phyloP scores from a whole-genome alignment of 64 coral and sea anemone genomes.

The Stichodactyla mertensii region DNA sequence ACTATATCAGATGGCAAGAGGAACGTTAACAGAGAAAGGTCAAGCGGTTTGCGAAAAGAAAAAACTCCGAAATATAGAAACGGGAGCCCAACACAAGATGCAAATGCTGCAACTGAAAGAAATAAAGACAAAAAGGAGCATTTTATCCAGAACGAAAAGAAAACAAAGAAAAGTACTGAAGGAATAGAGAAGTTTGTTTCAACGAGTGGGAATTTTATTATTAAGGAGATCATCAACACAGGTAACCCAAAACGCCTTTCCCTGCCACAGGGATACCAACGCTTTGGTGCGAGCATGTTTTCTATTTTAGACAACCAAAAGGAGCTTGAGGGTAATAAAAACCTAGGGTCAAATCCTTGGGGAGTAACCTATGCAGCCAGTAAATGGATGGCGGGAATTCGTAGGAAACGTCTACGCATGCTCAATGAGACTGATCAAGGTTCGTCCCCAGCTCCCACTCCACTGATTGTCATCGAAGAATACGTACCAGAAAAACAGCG shows the following conservation, averaged over 20 bases:
- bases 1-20: neutral
- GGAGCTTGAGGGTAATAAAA: neutral
- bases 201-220: conserved; percentile 58
- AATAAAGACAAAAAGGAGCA: neutral
- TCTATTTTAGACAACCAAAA: conserved; percentile 32
- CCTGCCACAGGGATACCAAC: conserved; percentile 47
- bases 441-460: conserved; percentile 9
- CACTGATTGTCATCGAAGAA: conserved; percentile 55
- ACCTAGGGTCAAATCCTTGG: conserved; percentile 47
- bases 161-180: neutral
- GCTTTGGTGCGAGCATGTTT: conserved; percentile 78
- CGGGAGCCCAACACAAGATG: neutral
- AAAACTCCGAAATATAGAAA: neutral
- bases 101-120: neutral
- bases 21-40: neutral
- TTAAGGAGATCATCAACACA: conserved; percentile 91
- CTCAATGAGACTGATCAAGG: neutral
- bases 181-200: conserved; percentile 44
- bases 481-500: conserved; percentile 11
- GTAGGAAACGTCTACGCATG: neutral
- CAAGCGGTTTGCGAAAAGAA: neutral
- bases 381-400: conserved; percentile 59
- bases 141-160: neutral
- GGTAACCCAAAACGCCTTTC: conserved; percentile 47
- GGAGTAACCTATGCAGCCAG: conserved; percentile 65